Conservation (phyloP, 1,140 invertebrate species). For the Odontomachus brunneus region DNA sequence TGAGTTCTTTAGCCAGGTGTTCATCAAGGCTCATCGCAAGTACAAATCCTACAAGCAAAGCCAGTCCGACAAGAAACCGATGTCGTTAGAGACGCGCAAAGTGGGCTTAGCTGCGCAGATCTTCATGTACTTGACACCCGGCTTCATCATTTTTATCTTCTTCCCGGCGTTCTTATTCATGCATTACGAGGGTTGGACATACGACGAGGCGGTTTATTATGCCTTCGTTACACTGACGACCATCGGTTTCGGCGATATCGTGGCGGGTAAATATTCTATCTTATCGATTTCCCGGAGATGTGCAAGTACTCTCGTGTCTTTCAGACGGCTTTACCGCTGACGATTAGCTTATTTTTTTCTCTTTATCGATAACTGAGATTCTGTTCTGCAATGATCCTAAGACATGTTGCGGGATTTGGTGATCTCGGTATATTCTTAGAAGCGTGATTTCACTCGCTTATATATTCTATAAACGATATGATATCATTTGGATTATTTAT, state of each 20-base stretch:
- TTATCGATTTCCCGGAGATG: constrained; percentile 38
- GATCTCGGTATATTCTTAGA: neutral
- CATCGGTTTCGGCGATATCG: constrained; percentile 97
- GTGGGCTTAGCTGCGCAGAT: constrained; percentile 91
- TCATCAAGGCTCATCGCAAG: constrained; percentile 90
- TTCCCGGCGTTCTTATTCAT: constrained; percentile 96
- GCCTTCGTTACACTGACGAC: constrained; percentile 97
- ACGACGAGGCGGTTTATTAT: constrained; percentile 96
- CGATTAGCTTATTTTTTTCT: constrained; percentile 42
- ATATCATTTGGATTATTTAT: neutral
- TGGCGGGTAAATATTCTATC: constrained; percentile 88
- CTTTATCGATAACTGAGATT: constrained; percentile 28
- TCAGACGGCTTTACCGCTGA: neutral
- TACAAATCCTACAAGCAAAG: constrained; percentile 91
- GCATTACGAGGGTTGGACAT: constrained; percentile 95
- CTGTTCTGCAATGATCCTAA: neutral
- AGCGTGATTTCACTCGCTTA: neutral
- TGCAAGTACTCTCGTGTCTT: no score
- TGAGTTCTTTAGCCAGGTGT: constrained; percentile 93
- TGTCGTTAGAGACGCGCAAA: constrained; percentile 87
- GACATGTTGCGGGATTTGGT: neutral
- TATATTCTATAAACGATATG: neutral
- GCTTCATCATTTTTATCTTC: constrained; percentile 96
- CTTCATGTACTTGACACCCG: constrained; percentile 92
- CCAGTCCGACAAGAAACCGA: constrained; percentile 82